Percentiles rank a stretch among this genome's conserved stretches.
phyloP scores from a whole-genome alignment of 2,113 vertebrate genomes.

The Taxidea taxus region DNA sequence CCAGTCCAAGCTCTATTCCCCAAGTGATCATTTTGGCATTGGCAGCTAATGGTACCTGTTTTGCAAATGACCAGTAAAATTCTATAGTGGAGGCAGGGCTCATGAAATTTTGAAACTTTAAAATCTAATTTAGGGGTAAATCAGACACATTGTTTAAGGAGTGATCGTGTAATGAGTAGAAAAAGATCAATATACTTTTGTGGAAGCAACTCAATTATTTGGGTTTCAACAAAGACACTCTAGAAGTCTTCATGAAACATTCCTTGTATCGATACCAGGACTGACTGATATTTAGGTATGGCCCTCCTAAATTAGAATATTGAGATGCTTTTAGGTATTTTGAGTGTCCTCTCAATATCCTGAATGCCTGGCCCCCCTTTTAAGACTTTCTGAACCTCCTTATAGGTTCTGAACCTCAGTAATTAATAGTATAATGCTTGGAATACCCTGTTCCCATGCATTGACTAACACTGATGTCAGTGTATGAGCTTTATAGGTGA shows the following conservation, averaged over 20 bases:
- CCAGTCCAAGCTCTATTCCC: neutral
- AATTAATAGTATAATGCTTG: neutral
- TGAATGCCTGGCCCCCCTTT: neutral
- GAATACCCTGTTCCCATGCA: neutral
- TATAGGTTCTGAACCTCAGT: neutral
- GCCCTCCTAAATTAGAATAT: neutral
- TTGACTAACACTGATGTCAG: neutral
- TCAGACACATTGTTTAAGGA: neutral
- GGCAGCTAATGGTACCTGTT: neutral
- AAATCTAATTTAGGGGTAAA: neutral
- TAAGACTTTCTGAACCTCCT: neutral
- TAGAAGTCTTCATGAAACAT: neutral
- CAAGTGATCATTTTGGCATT: constrained; percentile 3
- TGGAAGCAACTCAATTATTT: neutral
- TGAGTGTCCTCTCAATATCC: neutral
- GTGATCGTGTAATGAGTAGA: neutral
- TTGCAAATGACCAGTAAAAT: neutral
- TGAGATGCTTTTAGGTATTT: neutral
- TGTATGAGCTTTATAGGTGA: neutral
- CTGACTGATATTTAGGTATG: neutral
- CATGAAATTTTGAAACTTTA: neutral
- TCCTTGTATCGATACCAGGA: neutral
- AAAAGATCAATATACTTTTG: neutral
- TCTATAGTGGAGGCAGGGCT: neutral
- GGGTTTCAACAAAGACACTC: neutral